These are phyloP conservation scores for Opisthocomus hoazin DNA, from an alignment of 2,113 vertebrate species.

Conservation along the genomic window DNA sequence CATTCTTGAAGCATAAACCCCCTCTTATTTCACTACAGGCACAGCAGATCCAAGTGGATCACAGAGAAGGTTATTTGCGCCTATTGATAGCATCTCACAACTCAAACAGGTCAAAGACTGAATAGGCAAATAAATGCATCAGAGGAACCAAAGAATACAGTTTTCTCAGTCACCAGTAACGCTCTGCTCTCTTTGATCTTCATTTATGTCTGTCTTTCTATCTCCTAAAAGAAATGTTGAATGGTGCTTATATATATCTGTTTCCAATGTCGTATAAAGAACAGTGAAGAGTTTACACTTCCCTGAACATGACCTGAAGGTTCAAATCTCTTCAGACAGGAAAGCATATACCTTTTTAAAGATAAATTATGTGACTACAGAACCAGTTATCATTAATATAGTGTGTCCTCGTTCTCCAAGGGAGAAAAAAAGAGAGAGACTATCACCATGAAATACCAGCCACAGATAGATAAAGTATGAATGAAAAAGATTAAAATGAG, in stretches of 20 bases:
- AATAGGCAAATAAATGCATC: neutral
- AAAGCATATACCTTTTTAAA: neutral
- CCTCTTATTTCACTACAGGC: neutral
- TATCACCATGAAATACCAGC: neutral
- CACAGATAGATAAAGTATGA: neutral
- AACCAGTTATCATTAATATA: neutral
- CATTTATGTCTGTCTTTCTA: neutral
- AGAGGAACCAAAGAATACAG: neutral
- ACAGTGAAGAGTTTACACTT: neutral
- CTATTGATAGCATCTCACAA: neutral
- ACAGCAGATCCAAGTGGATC: neutral
- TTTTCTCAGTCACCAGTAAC: neutral
- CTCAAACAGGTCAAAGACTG: neutral
- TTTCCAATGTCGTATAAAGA: neutral
- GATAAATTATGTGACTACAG: neutral
- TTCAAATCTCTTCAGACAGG: neutral
- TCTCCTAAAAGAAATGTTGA: neutral
- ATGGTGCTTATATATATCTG: neutral
- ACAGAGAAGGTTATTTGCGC: neutral
- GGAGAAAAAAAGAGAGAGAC: neutral
- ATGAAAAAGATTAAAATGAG: conserved; percentile 1
- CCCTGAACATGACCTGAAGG: neutral
- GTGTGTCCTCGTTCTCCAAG: neutral
- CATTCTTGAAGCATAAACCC: neutral
- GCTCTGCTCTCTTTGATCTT: neutral